phyloP scores from a whole-genome alignment of 2,113 vertebrate species.

The Romanogobio albipinnatus region DNA sequence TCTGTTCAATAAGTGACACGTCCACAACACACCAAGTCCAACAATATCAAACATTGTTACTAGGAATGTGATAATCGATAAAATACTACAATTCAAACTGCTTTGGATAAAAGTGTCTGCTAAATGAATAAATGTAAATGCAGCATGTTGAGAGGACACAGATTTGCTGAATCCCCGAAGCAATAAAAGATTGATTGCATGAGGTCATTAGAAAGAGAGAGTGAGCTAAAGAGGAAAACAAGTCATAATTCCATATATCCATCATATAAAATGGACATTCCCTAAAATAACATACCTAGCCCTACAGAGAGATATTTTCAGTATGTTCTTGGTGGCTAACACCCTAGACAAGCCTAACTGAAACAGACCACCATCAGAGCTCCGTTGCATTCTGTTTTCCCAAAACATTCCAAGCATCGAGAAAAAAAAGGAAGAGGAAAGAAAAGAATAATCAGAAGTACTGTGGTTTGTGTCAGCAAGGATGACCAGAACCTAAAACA shows the following conservation, averaged over 20 bases:
- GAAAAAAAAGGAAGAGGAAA: constrained; percentile 28
- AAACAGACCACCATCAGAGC: constrained; percentile 66
- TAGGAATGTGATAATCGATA: not conserved
- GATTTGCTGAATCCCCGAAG: not conserved
- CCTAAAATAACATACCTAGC: constrained; percentile 41
- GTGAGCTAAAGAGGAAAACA: not conserved
- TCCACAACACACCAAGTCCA: not conserved
- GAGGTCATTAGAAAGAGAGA: constrained; percentile 16
- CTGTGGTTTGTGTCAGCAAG: constrained; percentile 68
- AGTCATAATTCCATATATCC: constrained; percentile 34
- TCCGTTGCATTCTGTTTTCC: constrained; percentile 62
- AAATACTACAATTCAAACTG: no score
- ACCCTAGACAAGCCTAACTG: constrained; percentile 6
- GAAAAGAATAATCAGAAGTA: constrained; percentile 66
- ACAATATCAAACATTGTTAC: not conserved
- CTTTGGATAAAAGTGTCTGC: not conserved
- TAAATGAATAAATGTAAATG: constrained; percentile 24
- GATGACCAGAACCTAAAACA: constrained; percentile 70
- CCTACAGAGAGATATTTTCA: constrained; percentile 2
- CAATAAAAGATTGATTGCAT: constrained; percentile 26
- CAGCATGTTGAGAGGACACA: not conserved
- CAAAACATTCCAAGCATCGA: constrained; percentile 65
- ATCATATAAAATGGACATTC: constrained; percentile 42
- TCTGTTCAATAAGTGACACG: not conserved
- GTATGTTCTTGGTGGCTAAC: constrained; percentile 38